Conservation (phyloP, 53 echinoderm and acorn worm species). For the Temnopleurus reevesii region DNA sequence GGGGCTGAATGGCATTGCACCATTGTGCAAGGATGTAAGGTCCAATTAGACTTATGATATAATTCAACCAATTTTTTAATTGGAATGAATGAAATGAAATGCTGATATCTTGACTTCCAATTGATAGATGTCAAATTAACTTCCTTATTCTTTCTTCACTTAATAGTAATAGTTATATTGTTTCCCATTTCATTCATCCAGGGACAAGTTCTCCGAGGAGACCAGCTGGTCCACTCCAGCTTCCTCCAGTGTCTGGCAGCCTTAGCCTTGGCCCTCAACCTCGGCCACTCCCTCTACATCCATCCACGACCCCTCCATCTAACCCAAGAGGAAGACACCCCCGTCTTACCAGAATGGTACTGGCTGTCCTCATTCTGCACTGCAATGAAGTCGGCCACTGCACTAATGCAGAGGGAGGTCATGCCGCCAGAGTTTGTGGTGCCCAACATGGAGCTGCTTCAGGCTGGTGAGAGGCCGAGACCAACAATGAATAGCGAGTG, state of each 20-base stretch:
- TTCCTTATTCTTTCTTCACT: no score
- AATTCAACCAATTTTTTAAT: no score
- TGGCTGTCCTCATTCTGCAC: constrained; percentile 97
- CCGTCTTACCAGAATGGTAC: constrained; percentile 79
- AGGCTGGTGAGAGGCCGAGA: constrained; percentile 66
- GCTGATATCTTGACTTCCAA: no score
- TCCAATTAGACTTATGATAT: no score
- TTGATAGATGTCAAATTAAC: no score
- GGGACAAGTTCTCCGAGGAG: constrained; percentile 92
- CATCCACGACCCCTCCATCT: constrained; percentile 76
- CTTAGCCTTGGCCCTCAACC: constrained; percentile 79
- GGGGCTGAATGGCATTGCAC: no score
- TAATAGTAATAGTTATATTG: no score
- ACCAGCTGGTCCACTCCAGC: constrained; percentile 92
- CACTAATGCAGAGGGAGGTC: constrained; percentile 68
- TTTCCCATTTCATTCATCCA: constrained; percentile 20
- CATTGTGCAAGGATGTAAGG: no score
- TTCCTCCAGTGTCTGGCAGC: constrained; percentile 95
- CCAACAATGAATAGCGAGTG: constrained; percentile 77
- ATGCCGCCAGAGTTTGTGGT: constrained; percentile 85
- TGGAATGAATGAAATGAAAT: no score
- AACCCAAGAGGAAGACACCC: constrained; percentile 60
- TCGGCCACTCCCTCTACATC: constrained; percentile 80
- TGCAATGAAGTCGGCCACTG: constrained; percentile 86
- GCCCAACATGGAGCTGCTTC: constrained; percentile 77